A percentile compares a stretch with the other conserved stretches of the same genome.
Evolutionary conservation across 2,888 invertebrate genomes (phyloP).

Genomic region (Zygaena filipendulae): DNA sequence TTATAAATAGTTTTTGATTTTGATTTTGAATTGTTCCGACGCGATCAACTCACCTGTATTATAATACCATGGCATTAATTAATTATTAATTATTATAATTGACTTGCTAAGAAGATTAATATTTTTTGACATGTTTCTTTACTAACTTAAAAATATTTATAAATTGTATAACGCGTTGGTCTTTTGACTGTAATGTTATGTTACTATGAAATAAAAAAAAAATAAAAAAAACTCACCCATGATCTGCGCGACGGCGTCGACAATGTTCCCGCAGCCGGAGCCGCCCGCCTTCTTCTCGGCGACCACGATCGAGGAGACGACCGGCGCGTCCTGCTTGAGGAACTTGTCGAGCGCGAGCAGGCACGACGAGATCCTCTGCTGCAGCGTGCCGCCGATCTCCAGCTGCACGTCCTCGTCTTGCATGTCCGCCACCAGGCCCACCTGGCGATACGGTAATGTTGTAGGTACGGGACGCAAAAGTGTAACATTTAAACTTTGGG

Average conservation of each 20-base stretch:
- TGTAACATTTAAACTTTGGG: too few species aligned
- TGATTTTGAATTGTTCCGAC: too few species aligned
- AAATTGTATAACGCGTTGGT: too few species aligned
- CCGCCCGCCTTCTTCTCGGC: conserved; percentile 80
- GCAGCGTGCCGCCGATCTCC: conserved; percentile 83
- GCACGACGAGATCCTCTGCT: conserved; percentile 87
- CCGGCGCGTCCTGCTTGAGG: conserved; percentile 74
- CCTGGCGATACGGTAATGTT: conserved; percentile 32
- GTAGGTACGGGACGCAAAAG: neutral
- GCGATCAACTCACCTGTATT: too few species aligned
- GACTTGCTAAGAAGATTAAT: too few species aligned
- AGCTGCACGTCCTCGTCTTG: conserved; percentile 75
- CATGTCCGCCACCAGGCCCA: conserved; percentile 84
- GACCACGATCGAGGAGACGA: conserved; percentile 87
- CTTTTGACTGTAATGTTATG: too few species aligned
- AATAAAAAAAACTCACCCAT: conserved; percentile 67
- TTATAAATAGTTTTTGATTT: too few species aligned
- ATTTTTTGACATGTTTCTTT: too few species aligned
- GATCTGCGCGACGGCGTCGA: conserved; percentile 78
- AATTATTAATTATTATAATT: too few species aligned
- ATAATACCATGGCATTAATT: too few species aligned
- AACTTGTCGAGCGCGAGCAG: conserved; percentile 78
- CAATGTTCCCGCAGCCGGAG: conserved; percentile 72
- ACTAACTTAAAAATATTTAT: too few species aligned
- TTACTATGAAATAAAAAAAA: too few species aligned